These are phyloP conservation scores for Paedocypris sp. DNA, from an alignment of 2,113 vertebrate genomes.

Conservation along the genomic window DNA sequence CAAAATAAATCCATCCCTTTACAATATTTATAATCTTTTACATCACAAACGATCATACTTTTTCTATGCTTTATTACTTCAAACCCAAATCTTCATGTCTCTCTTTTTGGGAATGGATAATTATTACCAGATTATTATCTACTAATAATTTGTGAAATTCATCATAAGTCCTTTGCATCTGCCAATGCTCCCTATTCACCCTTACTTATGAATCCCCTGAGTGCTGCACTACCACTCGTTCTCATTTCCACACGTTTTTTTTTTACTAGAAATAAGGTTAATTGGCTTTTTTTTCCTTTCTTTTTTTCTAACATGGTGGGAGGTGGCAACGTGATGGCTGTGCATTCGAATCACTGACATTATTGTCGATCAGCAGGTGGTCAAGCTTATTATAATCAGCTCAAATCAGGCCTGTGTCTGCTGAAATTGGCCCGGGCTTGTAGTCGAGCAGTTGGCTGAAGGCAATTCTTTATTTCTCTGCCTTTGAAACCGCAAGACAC, in stretches of 20 bases:
- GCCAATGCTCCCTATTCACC: conserved; percentile 19
- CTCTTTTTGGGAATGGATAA: no score
- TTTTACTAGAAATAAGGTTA: conserved; percentile 72
- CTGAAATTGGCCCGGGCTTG: conserved; percentile 20
- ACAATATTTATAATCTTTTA: no score
- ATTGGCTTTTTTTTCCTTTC: conserved; percentile 69
- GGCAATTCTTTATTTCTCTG: not conserved
- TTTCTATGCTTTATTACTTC: no score
- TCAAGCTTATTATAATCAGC: conserved; percentile 37
- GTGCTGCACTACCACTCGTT: conserved; percentile 44
- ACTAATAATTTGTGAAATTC: conserved; percentile 77
- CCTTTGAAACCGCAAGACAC: conserved; percentile 17
- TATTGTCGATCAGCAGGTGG: conserved; percentile 35
- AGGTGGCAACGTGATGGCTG: conserved; percentile 43
- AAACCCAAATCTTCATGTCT: no score
- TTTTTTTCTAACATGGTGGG: conserved; percentile 46
- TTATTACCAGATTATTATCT: conserved; percentile 76
- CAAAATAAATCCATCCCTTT: no score
- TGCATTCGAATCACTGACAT: conserved; percentile 7
- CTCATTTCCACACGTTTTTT: conserved; percentile 61
- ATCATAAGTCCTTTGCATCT: conserved; percentile 12
- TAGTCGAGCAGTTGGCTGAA: not conserved
- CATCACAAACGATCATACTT: no score
- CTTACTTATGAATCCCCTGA: conserved; percentile 56
- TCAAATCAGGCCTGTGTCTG: conserved; percentile 15